Evolutionary conservation across 1,140 invertebrate genomes (phyloP), one percentile per base, ranked within the genome.

Genomic region (Solen grandis): DNA sequence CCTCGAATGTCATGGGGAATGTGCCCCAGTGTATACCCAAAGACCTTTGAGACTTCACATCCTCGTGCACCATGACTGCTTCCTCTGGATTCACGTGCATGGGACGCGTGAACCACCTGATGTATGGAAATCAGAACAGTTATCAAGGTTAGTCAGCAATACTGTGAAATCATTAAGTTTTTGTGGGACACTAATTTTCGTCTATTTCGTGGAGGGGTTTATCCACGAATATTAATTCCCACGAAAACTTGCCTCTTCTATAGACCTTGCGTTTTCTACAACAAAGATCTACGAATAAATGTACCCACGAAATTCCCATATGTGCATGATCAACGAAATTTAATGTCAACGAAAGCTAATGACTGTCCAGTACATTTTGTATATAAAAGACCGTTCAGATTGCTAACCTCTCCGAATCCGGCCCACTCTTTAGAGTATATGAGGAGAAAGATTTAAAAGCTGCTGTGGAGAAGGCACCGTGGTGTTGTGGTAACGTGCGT

Each of bases 11-110:
- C 38, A 86, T 65, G 10, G 60, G 68, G 65, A 91, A 92, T 22
- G 91, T 92, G 22, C 90, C 91, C 91, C 91, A 92, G 77, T 92
- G 91, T 59, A 92, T 91, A 22, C 87, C 91, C 55, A 92, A 54
- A 27, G 89, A 89, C 27, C 74, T 72, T 57, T 87, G 59, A 22
- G 84, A 57, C 62, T 79, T 75, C 13, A 93, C 60, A 85, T 94
- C 93, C 52, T 82, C 55, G 84, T 94, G 94, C 27, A 94, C 92
- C 69, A 90, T 41, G 14, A 94, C 91, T 22, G 93, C 93, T 85
- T 94, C 93, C 41, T 88, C 87, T 16, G 94, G 93, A 84, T 93
- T 88, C 25, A 94, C 89, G 86, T 94, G 93, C 60, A 93, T 92
- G 66, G 87, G 85, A 60, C 84, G 85, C 92, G 94, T 93, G 77